Percentiles rank a stretch among this genome's conserved stretches.
Evolutionary conservation across 1,140 invertebrate species (phyloP).

Genomic region (Antheraea mylitta): DNA sequence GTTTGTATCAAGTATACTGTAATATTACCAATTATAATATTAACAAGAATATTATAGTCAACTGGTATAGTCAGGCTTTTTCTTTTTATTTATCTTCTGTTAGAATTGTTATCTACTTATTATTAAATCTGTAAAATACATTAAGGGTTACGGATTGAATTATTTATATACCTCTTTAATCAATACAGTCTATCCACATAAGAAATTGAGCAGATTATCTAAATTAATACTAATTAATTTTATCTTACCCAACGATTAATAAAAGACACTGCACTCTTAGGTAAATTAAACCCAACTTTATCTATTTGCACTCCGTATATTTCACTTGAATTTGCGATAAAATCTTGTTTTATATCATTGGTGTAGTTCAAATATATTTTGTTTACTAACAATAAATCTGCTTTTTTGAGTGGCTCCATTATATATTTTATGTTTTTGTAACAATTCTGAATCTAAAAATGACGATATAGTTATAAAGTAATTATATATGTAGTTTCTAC

Average conservation of each 20-base stretch:
- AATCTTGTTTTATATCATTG: slow-evolving; percentile 25
- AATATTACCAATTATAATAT: too few relatives aligned
- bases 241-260: slow-evolving; percentile 44
- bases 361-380: slow-evolving; percentile 47
- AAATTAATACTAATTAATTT: neutral
- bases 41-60: too few relatives aligned
- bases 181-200: too few relatives aligned
- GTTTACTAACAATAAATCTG: slow-evolving; percentile 36
- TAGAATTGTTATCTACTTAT: too few relatives aligned
- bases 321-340: slow-evolving; percentile 21
- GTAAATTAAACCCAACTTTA: slow-evolving; percentile 37
- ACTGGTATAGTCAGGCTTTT: too few relatives aligned
- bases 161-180: too few relatives aligned
- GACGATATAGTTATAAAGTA: neutral
- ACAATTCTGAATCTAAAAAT: slow-evolving; percentile 34
- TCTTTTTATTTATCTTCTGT: too few relatives aligned
- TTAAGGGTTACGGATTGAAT: too few relatives aligned
- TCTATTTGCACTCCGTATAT: slow-evolving; percentile 34
- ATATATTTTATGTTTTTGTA: slow-evolving; percentile 16
- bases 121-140: too few relatives aligned
- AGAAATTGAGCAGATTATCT: too few relatives aligned
- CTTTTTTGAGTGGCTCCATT: slow-evolving; percentile 13
- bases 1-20: too few relatives aligned
- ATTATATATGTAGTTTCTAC: neutral
- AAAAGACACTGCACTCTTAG: slow-evolving; percentile 27